Evolutionary conservation across 2,113 vertebrate genomes (phyloP).

Genomic region (Emydocephalus ijimae): DNA sequence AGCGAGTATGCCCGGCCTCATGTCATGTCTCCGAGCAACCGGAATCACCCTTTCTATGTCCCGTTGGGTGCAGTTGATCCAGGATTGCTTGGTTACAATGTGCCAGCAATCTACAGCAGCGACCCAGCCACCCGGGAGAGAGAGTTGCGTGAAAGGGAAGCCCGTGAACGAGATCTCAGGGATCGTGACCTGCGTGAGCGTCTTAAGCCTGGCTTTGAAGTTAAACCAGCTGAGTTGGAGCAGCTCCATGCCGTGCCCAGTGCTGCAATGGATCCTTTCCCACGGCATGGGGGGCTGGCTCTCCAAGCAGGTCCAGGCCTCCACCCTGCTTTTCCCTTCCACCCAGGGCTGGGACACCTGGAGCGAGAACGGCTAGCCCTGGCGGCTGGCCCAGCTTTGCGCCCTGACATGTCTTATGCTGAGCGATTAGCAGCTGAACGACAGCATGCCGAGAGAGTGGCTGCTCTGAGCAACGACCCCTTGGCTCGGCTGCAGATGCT

Average conservation of each 20-base stretch:
- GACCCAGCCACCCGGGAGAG: constrained; percentile 72
- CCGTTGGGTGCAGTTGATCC: constrained; percentile 76
- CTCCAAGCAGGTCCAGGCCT: constrained; percentile 78
- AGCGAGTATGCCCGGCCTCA: constrained; percentile 98
- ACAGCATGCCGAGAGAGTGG: constrained; percentile 81
- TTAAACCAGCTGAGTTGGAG: constrained; percentile 76
- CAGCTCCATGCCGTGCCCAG: constrained; percentile 73
- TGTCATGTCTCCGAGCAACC: constrained; percentile 88
- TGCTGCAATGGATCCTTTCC: constrained; percentile 76
- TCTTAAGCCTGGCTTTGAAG: constrained; percentile 91
- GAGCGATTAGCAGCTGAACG: constrained; percentile 75
- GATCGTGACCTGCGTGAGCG: constrained; percentile 85
- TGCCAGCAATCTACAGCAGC: constrained; percentile 77
- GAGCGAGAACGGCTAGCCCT: constrained; percentile 75
- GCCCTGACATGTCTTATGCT: constrained; percentile 72
- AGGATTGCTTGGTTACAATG: constrained; percentile 74
- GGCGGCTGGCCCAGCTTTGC: constrained; percentile 73
- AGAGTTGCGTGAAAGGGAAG: constrained; percentile 75
- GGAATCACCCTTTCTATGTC: constrained; percentile 78
- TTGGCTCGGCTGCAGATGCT: constrained; percentile 95
- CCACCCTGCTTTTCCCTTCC: constrained; percentile 76
- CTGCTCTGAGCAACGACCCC: constrained; percentile 82
- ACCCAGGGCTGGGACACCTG: constrained; percentile 71
- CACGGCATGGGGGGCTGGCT: constrained; percentile 70
- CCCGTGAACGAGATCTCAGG: constrained; percentile 75